These are phyloP conservation scores for Dicrostonyx torquatus DNA, from an alignment of 2,797 vertebrate genomes.

Conservation along the genomic window DNA sequence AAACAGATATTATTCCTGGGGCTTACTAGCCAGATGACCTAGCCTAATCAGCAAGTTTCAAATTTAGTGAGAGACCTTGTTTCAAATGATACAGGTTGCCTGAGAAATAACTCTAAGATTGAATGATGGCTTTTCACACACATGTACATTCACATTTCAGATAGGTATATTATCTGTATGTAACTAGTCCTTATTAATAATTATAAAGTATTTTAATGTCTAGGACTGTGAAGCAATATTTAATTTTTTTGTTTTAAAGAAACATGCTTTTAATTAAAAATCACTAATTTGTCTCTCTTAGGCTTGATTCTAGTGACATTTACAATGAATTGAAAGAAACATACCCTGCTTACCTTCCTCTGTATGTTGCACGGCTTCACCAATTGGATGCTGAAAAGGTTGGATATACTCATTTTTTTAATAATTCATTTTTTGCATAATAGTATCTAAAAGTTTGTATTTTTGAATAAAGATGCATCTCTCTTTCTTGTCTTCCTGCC, in stretches of 20 bases:
- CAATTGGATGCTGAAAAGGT: slow-evolving; percentile 99
- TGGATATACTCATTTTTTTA: neutral
- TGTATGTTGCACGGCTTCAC: slow-evolving; percentile 96
- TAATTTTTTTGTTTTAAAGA: slow-evolving; percentile 18
- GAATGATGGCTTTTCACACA: neutral
- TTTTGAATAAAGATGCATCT: neutral
- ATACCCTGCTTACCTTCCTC: slow-evolving; percentile 93
- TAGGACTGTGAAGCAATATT: slow-evolving; percentile 23
- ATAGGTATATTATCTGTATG: neutral
- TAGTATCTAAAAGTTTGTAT: neutral
- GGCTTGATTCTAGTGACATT: slow-evolving; percentile 92
- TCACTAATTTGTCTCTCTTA: slow-evolving; percentile 75
- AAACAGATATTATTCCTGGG: neutral
- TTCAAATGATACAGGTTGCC: no score
- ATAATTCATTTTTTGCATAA: neutral
- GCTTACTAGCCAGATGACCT: neutral
- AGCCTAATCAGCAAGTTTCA: neutral
- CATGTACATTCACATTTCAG: neutral
- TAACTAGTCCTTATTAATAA: neutral
- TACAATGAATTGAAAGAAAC: slow-evolving; percentile 95
- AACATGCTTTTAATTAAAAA: slow-evolving; percentile 44
- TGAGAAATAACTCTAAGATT: neutral
- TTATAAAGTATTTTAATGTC: slow-evolving; percentile 4
- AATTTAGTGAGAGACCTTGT: neutral
- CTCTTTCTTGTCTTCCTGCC: neutral